Base-by-base conservation (phyloP, 23 tunicate species). In the Trididemnum clinides region DNA sequence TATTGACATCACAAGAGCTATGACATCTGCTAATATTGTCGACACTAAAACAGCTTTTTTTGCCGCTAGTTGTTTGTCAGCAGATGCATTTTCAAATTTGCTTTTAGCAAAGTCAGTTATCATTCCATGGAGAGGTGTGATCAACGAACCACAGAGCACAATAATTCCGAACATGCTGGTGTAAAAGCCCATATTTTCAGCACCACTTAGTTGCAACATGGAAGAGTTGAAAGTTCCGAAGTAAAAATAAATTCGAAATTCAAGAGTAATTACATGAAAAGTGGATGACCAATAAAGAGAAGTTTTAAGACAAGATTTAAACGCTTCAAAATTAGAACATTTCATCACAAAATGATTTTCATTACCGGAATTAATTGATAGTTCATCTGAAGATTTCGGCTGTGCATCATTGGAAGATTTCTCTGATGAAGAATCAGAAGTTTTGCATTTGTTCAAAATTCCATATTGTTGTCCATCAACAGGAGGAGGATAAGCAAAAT, bases 161-260 rank as follows among this genome's bases (percentile, higher is more conserved):
- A 69, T 69, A 3, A 69, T 4, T 23, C 75, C 75, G n/a, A 69
- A 69, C 37, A 69, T 5, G 32, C 38, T 69, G 36, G 75, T 69
- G 38, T 69, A 69, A 31, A 10, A 69, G 22, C 22, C 38, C 18
- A 69, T 35, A 28, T 69, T 18, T 18, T 35, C 6, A 18, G 28
- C 38, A 2, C 38, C 75, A 18, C 26, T 23, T 35, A 69, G 12
- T 69, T 19, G 38, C 6, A 31, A 18, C 38, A 69, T 20, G 36
- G 38, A 69, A 20, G 38, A 18, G 32, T 69, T 69, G 38, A 69
- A 69, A 6, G 75, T 69, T 30, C 75, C 75, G 15, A 69, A 31
- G 36, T 69, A 69, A 69, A 69, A 69, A 20, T 30, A 69, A 30
- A 30, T 33, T 5, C 75, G 75, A 30, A 69, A 69, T 7, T 33